Evolutionary conservation across 2,888 invertebrate genomes (phyloP).

Genomic region (Eurytoma adleriae): DNA sequence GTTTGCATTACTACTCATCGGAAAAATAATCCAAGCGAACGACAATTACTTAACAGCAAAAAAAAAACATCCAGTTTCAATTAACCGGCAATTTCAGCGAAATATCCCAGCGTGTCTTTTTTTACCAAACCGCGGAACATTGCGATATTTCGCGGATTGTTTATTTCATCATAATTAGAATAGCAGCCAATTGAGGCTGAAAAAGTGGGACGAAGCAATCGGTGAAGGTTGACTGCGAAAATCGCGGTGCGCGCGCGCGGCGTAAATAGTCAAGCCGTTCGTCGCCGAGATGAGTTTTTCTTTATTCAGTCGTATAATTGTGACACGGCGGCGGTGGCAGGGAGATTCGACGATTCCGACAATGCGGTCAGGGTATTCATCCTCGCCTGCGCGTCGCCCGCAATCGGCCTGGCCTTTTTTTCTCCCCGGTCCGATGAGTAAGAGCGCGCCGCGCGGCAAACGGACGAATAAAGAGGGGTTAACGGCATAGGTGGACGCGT

Average conservation of each 20-base stretch:
- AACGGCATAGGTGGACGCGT: neutral
- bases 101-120: neutral
- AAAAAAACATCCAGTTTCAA: no score
- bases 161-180: conserved; percentile 32
- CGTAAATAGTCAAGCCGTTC: conserved; percentile 1
- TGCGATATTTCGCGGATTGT: conserved; percentile 14
- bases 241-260: conserved; percentile 1
- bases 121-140: neutral
- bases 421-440: neutral
- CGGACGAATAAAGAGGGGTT: conserved; percentile 10
- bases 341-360: conserved; percentile 24
- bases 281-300: conserved; percentile 17
- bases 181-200: conserved; percentile 28
- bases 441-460: conserved; percentile 25
- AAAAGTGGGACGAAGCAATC: conserved; percentile 43
- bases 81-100: neutral
- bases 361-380: conserved; percentile 47
- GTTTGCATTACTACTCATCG: no score
- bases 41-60: no score
- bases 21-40: no score
- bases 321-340: conserved; percentile 26
- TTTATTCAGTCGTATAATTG: conserved; percentile 28
- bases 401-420: neutral
- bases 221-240: conserved; percentile 38
- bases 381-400: neutral